Conservation (phyloP, 2,113 vertebrate genomes). For the Cyphomyrus plagiostoma region DNA sequence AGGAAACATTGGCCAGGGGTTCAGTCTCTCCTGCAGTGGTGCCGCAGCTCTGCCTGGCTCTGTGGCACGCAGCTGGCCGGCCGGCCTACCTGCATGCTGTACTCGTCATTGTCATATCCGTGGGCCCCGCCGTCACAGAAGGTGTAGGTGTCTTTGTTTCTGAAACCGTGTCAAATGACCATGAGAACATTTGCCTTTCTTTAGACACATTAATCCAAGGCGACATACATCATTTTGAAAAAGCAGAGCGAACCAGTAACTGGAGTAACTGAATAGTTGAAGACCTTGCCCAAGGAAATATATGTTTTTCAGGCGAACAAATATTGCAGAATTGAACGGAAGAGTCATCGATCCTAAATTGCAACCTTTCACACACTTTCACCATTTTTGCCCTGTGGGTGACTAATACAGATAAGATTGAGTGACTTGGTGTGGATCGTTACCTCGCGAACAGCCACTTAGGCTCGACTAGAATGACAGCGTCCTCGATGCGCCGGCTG, state of each 20-base stretch:
- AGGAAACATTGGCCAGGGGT: neutral
- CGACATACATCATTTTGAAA: neutral
- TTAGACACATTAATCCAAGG: neutral
- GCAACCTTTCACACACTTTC: neutral
- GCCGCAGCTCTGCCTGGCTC: neutral
- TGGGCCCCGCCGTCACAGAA: slow-evolving; percentile 60
- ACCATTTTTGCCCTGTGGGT: neutral
- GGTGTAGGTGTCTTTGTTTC: slow-evolving; percentile 42
- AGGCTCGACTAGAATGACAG: slow-evolving; percentile 51
- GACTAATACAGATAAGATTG: neutral
- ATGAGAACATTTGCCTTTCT: neutral
- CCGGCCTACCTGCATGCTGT: slow-evolving; percentile 62
- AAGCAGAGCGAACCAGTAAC: neutral
- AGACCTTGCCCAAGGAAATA: neutral
- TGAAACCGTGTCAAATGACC: slow-evolving; percentile 25
- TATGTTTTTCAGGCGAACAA: neutral
- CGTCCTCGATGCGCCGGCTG: slow-evolving; percentile 64
- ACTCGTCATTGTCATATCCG: slow-evolving; percentile 64
- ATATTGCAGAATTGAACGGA: neutral
- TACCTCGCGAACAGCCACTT: slow-evolving; percentile 67
- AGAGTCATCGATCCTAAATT: neutral
- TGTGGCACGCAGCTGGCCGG: neutral
- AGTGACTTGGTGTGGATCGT: neutral
- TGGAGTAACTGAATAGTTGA: neutral
- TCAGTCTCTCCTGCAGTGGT: no score